Conservation (phyloP, 2,797 vertebrate species). For the Malacoraja senta region DNA sequence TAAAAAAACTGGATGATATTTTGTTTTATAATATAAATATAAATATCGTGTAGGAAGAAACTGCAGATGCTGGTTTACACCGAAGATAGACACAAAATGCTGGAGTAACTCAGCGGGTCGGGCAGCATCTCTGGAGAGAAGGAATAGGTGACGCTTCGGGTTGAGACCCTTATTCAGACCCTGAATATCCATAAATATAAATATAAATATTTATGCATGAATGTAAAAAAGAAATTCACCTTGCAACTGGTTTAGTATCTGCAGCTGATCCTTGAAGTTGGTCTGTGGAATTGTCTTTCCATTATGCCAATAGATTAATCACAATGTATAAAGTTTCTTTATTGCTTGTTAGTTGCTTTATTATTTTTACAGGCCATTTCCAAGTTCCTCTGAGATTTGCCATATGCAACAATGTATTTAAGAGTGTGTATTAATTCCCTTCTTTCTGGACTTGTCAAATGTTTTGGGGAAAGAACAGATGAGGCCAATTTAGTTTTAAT, state of each 20-base stretch:
- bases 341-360: background rate
- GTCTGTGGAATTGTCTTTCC: background rate
- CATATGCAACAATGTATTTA: background rate
- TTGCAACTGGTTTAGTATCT: background rate
- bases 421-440: background rate
- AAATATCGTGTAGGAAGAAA: too few species aligned
- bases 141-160: too few species aligned
- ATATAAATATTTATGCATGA: background rate
- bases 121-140: too few species aligned
- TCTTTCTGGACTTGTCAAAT: slow-evolving; percentile 18
- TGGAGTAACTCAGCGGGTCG: too few species aligned
- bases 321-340: background rate
- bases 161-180: too few species aligned
- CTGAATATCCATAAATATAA: too few species aligned
- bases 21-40: background rate
- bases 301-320: background rate
- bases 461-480: background rate
- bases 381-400: slow-evolving; percentile 11
- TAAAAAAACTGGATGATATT: background rate
- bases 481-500: background rate
- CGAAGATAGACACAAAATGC: too few species aligned
- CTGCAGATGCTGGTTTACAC: too few species aligned
- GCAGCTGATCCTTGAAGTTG: background rate
- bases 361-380: background rate
- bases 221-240: background rate